Percentiles rank a stretch among this genome's conserved stretches.
These are phyloP conservation scores for Scrobipalpa costella DNA, from an alignment of 2,888 invertebrate species.

Conservation along the genomic window DNA sequence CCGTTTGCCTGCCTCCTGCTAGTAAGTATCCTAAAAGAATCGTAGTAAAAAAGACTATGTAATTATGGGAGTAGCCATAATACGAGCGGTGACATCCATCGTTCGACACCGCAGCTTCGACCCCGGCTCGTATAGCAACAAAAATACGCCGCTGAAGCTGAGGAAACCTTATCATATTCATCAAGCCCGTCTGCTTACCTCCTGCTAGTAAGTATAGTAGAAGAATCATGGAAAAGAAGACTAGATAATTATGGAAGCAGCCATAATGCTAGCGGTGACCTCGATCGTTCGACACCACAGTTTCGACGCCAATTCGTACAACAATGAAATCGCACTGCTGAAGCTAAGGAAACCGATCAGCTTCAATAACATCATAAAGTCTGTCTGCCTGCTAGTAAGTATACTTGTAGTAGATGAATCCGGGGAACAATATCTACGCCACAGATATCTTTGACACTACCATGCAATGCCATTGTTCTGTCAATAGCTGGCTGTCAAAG, in stretches of 20 bases:
- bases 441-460: neutral
- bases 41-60: no score
- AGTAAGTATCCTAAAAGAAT: no score
- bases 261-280: slow-evolving; percentile 91
- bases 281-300: slow-evolving; percentile 89
- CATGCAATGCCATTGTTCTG: neutral
- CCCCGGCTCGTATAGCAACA: slow-evolving; percentile 92
- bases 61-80: slow-evolving; percentile 92
- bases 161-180: slow-evolving; percentile 88
- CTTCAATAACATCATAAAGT: slow-evolving; percentile 88
- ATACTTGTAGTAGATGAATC: no score
- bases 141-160: slow-evolving; percentile 87
- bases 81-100: slow-evolving; percentile 89
- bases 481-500: neutral
- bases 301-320: slow-evolving; percentile 92
- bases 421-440: no score
- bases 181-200: slow-evolving; percentile 90
- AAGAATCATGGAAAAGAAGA: no score
- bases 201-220: slow-evolving; percentile 84
- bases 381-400: slow-evolving; percentile 87
- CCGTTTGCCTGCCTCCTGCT: slow-evolving; percentile 88
- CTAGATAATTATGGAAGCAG: no score
- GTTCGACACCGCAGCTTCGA: slow-evolving; percentile 92
- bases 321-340: slow-evolving; percentile 91
- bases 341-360: slow-evolving; percentile 89